These are phyloP conservation scores for Phoeniculus purpureus DNA, from an alignment of 2,797 vertebrate genomes.

Conservation along the genomic window DNA sequence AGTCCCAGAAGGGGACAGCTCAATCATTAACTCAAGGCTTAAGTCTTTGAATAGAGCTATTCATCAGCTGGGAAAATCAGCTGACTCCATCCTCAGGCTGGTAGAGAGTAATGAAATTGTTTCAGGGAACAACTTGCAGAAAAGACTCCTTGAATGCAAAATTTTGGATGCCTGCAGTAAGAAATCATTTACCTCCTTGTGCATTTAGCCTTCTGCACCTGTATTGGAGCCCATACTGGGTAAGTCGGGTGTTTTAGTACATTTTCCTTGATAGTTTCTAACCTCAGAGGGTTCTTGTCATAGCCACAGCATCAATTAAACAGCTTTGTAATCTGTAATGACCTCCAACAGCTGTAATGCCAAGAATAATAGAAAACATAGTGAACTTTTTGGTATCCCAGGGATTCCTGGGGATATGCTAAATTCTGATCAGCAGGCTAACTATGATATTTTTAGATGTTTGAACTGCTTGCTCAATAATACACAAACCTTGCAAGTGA, in stretches of 20 bases:
- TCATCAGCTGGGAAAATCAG: conserved; percentile 89
- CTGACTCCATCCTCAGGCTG: conserved; percentile 89
- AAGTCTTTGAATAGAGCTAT: conserved; percentile 89
- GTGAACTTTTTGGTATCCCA: background rate
- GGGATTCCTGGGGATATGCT: background rate
- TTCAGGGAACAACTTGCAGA: conserved; percentile 75
- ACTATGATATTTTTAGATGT: background rate
- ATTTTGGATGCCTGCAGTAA: background rate
- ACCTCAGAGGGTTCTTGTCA: background rate
- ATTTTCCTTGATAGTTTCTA: background rate
- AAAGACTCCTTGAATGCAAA: background rate
- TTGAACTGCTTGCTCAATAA: background rate
- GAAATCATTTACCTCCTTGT: background rate
- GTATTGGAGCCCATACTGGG: background rate
- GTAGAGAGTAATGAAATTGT: conserved; percentile 84
- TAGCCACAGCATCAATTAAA: background rate
- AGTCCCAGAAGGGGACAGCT: conserved; percentile 72
- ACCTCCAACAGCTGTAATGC: background rate
- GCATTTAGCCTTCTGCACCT: background rate
- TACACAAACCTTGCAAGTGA: background rate
- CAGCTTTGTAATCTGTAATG: background rate
- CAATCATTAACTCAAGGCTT: conserved; percentile 89
- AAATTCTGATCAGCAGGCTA: background rate
- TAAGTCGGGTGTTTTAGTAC: background rate
- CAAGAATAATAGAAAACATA: background rate